Conservation (phyloP, 2,797 vertebrate species). For the Chaenodraco wilsoni region DNA sequence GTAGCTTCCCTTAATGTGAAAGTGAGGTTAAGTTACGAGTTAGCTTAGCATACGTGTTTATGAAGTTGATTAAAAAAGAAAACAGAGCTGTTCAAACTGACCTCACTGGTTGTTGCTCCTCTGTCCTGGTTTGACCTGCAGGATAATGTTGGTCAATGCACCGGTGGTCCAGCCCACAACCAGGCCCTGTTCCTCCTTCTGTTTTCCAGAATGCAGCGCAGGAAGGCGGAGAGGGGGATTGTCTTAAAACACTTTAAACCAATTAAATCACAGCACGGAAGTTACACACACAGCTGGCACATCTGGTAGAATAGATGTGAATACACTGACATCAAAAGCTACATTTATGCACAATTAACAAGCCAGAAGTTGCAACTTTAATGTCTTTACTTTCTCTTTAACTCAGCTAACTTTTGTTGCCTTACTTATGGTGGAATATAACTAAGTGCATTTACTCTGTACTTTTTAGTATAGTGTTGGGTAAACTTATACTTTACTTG, state of each 20-base stretch:
- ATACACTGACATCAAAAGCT: fast-evolving
- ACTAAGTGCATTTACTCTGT: too few relatives aligned
- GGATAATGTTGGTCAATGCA: background rate
- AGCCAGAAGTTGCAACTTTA: background rate
- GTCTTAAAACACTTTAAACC: slow-evolving; percentile 55
- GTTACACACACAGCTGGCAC: background rate
- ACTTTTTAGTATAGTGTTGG: too few relatives aligned
- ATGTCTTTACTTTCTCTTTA: background rate
- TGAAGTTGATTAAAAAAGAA: background rate
- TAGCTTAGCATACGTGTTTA: background rate
- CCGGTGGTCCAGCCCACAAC: background rate
- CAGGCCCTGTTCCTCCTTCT: background rate
- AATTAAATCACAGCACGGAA: slow-evolving; percentile 58
- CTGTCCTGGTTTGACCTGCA: slow-evolving; percentile 39
- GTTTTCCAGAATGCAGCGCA: background rate
- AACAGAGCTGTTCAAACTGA: slow-evolving; percentile 43
- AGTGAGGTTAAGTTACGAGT: background rate
- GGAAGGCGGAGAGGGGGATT: slow-evolving; percentile 32
- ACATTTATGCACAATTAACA: background rate
- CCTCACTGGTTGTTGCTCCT: slow-evolving; percentile 31
- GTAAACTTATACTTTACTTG: too few relatives aligned
- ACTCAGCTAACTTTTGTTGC: background rate
- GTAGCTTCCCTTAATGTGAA: background rate
- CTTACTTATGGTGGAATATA: too few relatives aligned
- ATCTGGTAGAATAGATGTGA: background rate